phyloP scores from a whole-genome alignment of 2,113 vertebrate genomes.

The Cyanistes caeruleus region DNA sequence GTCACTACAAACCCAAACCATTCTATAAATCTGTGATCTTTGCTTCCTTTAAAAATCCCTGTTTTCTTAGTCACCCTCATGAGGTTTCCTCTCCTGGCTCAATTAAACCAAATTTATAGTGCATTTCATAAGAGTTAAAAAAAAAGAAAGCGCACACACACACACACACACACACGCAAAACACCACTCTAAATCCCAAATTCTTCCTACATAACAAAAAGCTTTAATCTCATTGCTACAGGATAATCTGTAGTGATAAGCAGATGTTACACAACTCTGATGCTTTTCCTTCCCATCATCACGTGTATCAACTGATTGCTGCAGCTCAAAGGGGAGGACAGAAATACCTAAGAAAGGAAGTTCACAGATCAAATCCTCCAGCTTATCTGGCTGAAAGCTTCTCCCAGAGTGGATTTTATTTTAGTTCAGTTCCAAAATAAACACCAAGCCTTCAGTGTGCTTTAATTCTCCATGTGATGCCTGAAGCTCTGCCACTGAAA shows the following conservation, averaged over 20 bases:
- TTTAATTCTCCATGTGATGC: conserved; percentile 31
- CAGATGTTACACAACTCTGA: conserved; percentile 43
- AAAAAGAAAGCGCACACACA: not conserved
- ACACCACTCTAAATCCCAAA: not conserved
- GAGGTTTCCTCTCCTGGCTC: not conserved
- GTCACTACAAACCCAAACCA: not conserved
- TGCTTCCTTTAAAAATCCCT: not conserved
- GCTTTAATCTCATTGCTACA: conserved; percentile 52
- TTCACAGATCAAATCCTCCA: conserved; percentile 44
- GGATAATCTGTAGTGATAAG: conserved; percentile 56
- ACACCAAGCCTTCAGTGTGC: not conserved
- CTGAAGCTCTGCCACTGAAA: not conserved
- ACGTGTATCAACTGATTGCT: not conserved
- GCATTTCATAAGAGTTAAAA: not conserved
- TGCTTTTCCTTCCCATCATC: not conserved
- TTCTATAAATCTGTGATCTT: not conserved
- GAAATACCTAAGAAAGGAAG: conserved; percentile 37
- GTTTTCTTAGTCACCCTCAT: not conserved
- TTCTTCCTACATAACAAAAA: not conserved
- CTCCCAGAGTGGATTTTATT: conserved; percentile 1
- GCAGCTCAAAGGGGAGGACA: not conserved
- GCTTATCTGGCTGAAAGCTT: conserved; percentile 54
- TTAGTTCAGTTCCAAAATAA: conserved; percentile 50
- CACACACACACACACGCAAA: not conserved
- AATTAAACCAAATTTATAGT: not conserved